phyloP scores from a whole-genome alignment of 2,797 vertebrate genomes.

The Australoheros facetus region DNA sequence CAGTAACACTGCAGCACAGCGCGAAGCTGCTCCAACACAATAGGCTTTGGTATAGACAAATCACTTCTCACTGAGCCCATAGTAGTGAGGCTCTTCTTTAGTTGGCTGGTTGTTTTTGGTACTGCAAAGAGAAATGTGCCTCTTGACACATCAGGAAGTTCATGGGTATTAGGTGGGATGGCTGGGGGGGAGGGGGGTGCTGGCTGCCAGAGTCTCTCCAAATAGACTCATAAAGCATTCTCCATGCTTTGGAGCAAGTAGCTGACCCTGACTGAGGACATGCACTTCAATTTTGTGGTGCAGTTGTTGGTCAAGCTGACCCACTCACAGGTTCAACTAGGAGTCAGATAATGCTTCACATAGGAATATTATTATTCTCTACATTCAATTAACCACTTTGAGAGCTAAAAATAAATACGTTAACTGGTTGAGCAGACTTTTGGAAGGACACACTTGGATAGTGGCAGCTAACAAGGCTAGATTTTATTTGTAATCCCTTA shows the following conservation, averaged over 20 bases:
- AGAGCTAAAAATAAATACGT: background rate
- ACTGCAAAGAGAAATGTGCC: slow-evolving; percentile 32
- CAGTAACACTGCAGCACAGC: slow-evolving; percentile 46
- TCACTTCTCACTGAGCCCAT: slow-evolving; percentile 41
- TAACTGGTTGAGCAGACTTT: background rate
- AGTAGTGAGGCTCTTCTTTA: slow-evolving; percentile 21
- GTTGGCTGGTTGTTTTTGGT: background rate
- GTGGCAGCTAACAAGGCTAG: background rate
- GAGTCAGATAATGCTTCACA: background rate
- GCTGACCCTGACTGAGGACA: slow-evolving; percentile 46
- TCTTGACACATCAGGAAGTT: slow-evolving; percentile 15
- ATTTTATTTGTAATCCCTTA: background rate
- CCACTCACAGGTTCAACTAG: background rate
- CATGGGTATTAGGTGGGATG: background rate
- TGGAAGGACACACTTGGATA: background rate
- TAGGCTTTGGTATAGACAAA: slow-evolving; percentile 36
- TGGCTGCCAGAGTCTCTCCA: slow-evolving; percentile 19
- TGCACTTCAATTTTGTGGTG: slow-evolving; percentile 9
- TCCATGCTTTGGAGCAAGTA: slow-evolving; percentile 32
- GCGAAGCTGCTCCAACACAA: slow-evolving; percentile 48
- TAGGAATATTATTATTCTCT: background rate
- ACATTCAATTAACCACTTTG: background rate
- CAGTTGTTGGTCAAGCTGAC: slow-evolving; percentile 9
- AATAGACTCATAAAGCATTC: slow-evolving; percentile 51
- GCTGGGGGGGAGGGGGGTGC: no score